phyloP scores from a whole-genome alignment of 2,113 vertebrate genomes.

The Conger conger region DNA sequence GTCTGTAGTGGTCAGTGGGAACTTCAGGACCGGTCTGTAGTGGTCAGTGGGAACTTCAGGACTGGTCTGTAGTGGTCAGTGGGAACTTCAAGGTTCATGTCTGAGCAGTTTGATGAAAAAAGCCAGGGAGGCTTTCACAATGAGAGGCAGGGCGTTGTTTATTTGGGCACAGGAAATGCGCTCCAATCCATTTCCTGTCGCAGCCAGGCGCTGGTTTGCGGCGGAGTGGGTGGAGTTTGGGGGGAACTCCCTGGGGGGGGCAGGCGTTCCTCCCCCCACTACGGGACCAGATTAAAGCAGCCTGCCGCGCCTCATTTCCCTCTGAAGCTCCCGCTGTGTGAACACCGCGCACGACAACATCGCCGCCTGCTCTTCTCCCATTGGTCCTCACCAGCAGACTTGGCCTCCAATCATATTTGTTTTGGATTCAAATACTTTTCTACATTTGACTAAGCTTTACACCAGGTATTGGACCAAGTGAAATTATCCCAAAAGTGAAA shows the following conservation, averaged over 20 bases:
- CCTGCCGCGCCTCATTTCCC: neutral
- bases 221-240: neutral
- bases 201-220: neutral
- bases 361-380: conserved; percentile 9
- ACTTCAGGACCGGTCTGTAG: neutral
- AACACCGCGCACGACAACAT: conserved; percentile 26
- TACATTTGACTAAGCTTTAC: too few species aligned
- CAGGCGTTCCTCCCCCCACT: neutral
- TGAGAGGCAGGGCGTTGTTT: neutral
- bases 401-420: too few species aligned
- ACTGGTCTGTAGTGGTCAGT: neutral
- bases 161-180: neutral
- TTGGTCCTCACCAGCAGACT: conserved; percentile 8
- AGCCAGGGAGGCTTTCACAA: neutral
- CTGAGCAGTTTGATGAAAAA: too few species aligned
- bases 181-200: neutral
- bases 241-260: neutral
- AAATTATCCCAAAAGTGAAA: too few species aligned
- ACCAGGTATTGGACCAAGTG: too few species aligned
- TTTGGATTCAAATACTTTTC: too few species aligned
- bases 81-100: too few species aligned
- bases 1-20: too few species aligned
- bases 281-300: neutral
- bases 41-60: neutral
- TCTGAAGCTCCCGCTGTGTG: conserved; percentile 16